These are phyloP conservation scores for Thecophora atra DNA, from an alignment of 2,888 invertebrate species.

Conservation along the genomic window DNA sequence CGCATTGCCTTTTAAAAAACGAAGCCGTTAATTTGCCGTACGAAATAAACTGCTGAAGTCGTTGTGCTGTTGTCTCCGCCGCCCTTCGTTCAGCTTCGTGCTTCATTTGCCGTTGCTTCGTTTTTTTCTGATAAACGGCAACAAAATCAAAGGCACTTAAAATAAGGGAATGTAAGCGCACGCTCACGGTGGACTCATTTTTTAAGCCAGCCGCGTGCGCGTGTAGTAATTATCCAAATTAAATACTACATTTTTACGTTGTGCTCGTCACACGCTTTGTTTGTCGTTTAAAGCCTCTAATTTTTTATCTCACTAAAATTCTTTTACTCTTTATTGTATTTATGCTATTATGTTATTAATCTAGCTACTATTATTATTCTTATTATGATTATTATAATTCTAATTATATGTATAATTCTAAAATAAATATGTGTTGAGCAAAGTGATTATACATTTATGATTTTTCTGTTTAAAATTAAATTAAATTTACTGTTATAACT, in stretches of 20 bases:
- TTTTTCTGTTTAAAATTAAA: constrained; percentile 36
- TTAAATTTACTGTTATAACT: constrained; percentile 30
- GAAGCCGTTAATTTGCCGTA: too few relatives aligned
- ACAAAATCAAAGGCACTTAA: too few relatives aligned
- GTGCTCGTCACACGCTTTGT: background rate
- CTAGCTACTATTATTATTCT: constrained; percentile 47
- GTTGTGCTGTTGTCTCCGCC: too few relatives aligned
- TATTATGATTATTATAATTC: constrained; percentile 50
- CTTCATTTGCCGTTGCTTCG: too few relatives aligned
- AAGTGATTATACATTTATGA: constrained; percentile 38
- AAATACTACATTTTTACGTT: constrained; percentile 12
- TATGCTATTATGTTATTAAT: constrained; percentile 46
- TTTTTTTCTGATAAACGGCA: too few relatives aligned
- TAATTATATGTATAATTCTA: constrained; percentile 43
- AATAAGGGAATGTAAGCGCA: too few relatives aligned
- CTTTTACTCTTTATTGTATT: constrained; percentile 44
- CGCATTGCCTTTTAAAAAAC: too few relatives aligned
- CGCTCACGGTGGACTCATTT: too few relatives aligned
- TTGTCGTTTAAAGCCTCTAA: background rate
- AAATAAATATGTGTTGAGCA: constrained; percentile 35
- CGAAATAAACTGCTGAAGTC: too few relatives aligned
- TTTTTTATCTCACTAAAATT: constrained; percentile 22
- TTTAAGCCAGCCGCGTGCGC: background rate
- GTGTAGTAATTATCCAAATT: constrained; percentile 16
- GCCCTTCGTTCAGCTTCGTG: too few relatives aligned